Evolutionary conservation across 2,888 invertebrate species (phyloP).

Genomic region (Chymomyza amoena): DNA sequence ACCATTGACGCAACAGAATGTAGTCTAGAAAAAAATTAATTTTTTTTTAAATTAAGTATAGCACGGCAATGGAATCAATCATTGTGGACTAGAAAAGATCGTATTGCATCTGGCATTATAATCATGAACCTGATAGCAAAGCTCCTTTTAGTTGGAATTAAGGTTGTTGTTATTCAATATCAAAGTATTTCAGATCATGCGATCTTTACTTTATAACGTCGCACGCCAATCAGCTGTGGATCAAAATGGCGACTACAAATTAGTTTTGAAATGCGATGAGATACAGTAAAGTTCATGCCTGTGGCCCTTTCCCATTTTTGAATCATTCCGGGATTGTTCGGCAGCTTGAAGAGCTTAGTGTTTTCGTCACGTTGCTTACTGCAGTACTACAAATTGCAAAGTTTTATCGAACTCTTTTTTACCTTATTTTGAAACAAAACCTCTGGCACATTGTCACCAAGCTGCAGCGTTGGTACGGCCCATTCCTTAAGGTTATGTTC

Average conservation of each 20-base stretch:
- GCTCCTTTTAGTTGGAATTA: too few relatives aligned
- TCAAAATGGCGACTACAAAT: conserved; percentile 64
- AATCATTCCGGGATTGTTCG: conserved; percentile 46
- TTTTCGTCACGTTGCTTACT: conserved; percentile 66
- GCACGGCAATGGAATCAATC: too few relatives aligned
- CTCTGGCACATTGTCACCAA: conserved; percentile 60
- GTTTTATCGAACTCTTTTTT: background rate
- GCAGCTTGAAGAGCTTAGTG: conserved; percentile 72
- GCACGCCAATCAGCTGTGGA: conserved; percentile 57
- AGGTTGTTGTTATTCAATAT: too few relatives aligned
- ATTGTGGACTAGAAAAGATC: too few relatives aligned
- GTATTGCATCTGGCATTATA: background rate
- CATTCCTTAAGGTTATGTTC: conserved; percentile 62
- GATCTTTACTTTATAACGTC: conserved; percentile 47
- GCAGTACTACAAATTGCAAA: conserved; percentile 70
- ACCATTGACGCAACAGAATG: conserved; percentile 48
- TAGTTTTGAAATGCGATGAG: conserved; percentile 60
- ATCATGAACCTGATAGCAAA: too few relatives aligned
- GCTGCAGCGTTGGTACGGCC: conserved; percentile 70
- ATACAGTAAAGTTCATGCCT: conserved; percentile 56
- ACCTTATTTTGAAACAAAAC: conserved; percentile 52
- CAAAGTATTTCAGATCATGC: background rate
- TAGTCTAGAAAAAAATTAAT: conserved; percentile 33
- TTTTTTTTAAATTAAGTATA: background rate
- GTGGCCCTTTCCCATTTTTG: conserved; percentile 58